Base-by-base conservation (phyloP, 1,140 invertebrate species). In the Pseudomyrmex gracilis region DNA sequence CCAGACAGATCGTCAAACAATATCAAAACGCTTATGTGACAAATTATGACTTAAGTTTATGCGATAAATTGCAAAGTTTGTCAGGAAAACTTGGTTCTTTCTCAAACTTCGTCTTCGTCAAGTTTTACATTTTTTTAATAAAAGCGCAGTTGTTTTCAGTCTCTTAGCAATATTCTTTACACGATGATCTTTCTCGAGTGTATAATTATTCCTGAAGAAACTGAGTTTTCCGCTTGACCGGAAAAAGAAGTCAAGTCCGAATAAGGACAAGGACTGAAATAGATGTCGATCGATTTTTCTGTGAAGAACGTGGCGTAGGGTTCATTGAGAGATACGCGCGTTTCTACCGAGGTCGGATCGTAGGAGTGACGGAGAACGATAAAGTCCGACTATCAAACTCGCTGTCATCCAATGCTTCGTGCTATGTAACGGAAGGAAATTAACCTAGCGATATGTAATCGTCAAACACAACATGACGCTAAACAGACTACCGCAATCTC, bases 371-470 rank as follows among this genome's bases (percentile, higher is more conserved):
- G 17, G 15, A 49, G 64, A 13, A 22, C 2, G 63, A 68, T 45
- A 68, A 43, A 47, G 17, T 4, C 20, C 3, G 1, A 67, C 51
- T 77, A 78, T 71, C 66, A 71, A 71, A 70, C 34, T 55, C 49
- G 51, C 22, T 57, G 74, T 80, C 76, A 49, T 49, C 53, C 76
- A 64, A 64, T 10, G 20, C 24, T 49, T 70, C 24, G 12, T 3
- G 34, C 60, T 7, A 20, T 60, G 49, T 9, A 58, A 70, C 76
- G 76, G 76, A 71, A 80, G 76, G 76, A 80, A 71, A 80, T 80
- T 58, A 80, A 53, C 20, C 17, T 20, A 5, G 67, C 15, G 76
- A 80, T 80, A 80, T 60, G 76, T 80, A 80, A 80, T 80, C 76
- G 43, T 63, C 5, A 63, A 61, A 51, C 22, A 12, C 51, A 12